Percentiles rank a stretch among this genome's conserved stretches.
phyloP scores from a whole-genome alignment of 2,797 vertebrate genomes.

The Holocentrus rufus region DNA sequence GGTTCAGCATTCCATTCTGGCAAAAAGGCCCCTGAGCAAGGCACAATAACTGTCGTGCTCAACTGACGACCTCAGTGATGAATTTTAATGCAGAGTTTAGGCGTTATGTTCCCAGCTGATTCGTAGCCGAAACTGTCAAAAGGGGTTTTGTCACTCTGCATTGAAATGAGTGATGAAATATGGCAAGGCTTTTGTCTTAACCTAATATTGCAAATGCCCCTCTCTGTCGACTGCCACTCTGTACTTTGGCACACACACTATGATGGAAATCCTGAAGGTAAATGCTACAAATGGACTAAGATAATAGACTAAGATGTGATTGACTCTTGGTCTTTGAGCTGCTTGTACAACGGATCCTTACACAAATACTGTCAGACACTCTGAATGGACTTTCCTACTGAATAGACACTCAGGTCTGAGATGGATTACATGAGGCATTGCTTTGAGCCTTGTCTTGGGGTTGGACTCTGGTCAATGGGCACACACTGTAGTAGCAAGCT shows the following conservation, averaged over 20 bases:
- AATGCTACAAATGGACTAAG: too few species aligned
- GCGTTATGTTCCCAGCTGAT: constrained; percentile 55
- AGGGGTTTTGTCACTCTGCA: constrained; percentile 1
- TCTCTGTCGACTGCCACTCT: neutral
- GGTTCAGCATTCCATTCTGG: constrained; percentile 13
- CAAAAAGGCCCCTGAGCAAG: neutral
- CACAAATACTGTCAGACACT: constrained; percentile 25
- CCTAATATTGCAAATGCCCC: constrained; percentile 38
- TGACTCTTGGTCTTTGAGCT: constrained; percentile 40
- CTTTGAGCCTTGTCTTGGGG: constrained; percentile 37
- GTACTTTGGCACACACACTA: too few species aligned
- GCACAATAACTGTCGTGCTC: constrained; percentile 24
- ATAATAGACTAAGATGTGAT: constrained; percentile 13
- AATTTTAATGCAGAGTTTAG: constrained; percentile 28
- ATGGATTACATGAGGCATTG: constrained; percentile 44
- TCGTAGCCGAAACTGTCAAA: constrained; percentile 27
- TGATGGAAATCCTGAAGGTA: too few species aligned
- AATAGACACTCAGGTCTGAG: constrained; percentile 19
- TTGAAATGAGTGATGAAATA: constrained; percentile 35
- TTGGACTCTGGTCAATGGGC: constrained; percentile 53
- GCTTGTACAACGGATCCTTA: constrained; percentile 6
- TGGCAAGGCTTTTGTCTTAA: constrained; percentile 4
- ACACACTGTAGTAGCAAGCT: constrained; percentile 24
- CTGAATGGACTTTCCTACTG: constrained; percentile 24
- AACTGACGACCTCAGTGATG: constrained; percentile 1